Evolutionary conservation across 1,140 invertebrate species (phyloP).

Genomic region (Zaprionus inermis): DNA sequence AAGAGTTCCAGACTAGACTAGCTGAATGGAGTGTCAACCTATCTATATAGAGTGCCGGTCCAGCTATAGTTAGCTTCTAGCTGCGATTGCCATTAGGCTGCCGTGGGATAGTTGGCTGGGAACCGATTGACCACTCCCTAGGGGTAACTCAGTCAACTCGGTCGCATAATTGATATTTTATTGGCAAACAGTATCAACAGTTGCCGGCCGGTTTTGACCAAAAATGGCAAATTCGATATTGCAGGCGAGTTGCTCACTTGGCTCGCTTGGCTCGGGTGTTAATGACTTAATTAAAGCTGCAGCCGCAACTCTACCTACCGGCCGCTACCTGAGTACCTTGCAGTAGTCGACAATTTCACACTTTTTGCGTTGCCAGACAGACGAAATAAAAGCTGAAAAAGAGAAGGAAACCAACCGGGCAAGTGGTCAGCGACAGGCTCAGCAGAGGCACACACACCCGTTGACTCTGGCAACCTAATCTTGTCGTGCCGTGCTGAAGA

Average conservation of each 20-base stretch:
- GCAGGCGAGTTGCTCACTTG: constrained; percentile 27
- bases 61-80: constrained; percentile 5
- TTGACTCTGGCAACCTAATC: constrained; percentile 59
- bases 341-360: constrained; percentile 80
- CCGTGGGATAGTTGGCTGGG: constrained; percentile 52
- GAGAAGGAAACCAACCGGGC: background rate
- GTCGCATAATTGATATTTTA: constrained; percentile 69
- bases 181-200: constrained; percentile 67
- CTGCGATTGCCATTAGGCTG: constrained; percentile 32
- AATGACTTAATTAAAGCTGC: constrained; percentile 83
- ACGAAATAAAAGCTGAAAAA: constrained; percentile 38
- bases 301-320: constrained; percentile 36
- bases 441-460: constrained; percentile 9
- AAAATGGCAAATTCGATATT: constrained; percentile 77
- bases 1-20: background rate
- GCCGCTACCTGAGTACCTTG: background rate
- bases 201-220: constrained; percentile 65
- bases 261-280: constrained; percentile 71
- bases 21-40: background rate
- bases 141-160: constrained; percentile 7
- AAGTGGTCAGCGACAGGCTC: constrained; percentile 8
- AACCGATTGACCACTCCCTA: constrained; percentile 26
- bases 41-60: background rate
- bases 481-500: constrained; percentile 54
- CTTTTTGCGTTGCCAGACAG: constrained; percentile 73